Percentiles rank a stretch among this genome's conserved stretches.
phyloP scores from a whole-genome alignment of 2,113 vertebrate species.

The Alexandromys fortis region DNA sequence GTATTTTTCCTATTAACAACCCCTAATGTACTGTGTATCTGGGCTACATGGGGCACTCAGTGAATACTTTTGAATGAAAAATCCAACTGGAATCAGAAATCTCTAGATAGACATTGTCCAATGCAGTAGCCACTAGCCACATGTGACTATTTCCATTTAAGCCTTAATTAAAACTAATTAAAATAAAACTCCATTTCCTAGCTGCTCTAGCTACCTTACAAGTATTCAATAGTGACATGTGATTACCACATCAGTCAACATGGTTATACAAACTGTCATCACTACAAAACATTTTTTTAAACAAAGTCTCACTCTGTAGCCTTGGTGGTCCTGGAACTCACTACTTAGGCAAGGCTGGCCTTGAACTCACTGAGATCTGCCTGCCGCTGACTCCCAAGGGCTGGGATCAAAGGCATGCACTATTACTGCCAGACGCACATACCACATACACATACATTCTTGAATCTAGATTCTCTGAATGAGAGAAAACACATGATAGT shows the following conservation, averaged over 20 bases:
- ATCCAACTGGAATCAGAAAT: conserved; percentile 46
- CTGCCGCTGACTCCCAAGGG: neutral
- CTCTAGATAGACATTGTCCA: conserved; percentile 18
- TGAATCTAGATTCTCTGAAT: neutral
- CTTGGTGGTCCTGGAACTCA: neutral
- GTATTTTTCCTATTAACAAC: conserved; percentile 31
- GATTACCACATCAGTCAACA: neutral
- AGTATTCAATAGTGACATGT: neutral
- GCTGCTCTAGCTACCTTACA: conserved; percentile 10
- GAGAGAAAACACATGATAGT: neutral
- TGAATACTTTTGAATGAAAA: conserved; percentile 45
- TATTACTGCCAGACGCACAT: neutral
- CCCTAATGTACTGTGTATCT: conserved; percentile 38
- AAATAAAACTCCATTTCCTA: conserved; percentile 24
- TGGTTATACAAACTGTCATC: conserved; percentile 1
- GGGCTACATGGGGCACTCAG: neutral
- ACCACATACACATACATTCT: neutral
- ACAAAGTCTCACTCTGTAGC: neutral
- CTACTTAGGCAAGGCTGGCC: neutral
- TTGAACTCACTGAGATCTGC: neutral
- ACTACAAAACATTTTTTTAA: neutral
- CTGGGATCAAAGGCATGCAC: neutral
- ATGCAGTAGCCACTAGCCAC: neutral
- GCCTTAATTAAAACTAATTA: conserved; percentile 52
- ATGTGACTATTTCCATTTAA: neutral